Evolutionary conservation across 2,888 invertebrate species (phyloP).

Genomic region (Cheilosia vulpina): DNA sequence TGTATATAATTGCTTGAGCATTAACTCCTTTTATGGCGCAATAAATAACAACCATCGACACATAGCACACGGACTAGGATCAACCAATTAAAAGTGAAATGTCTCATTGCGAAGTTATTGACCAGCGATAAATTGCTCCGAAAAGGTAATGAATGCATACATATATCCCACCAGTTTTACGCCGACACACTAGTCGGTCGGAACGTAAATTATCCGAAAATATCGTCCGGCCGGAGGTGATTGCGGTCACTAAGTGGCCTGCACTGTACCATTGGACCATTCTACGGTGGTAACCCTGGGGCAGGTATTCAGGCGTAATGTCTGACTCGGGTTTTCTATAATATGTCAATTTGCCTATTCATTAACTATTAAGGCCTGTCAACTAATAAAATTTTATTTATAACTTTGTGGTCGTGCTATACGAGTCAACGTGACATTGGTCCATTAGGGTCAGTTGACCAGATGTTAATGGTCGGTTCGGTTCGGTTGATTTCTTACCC

Average conservation of each 20-base stretch:
- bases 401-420: constrained; percentile 5
- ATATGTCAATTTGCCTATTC: constrained; percentile 38
- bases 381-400: constrained; percentile 68
- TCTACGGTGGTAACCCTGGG: not conserved
- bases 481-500: not conserved
- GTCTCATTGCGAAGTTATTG: constrained; percentile 70
- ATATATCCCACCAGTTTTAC: not conserved
- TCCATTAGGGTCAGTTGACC: constrained; percentile 11
- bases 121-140: constrained; percentile 50
- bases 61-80: constrained; percentile 47
- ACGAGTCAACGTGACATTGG: constrained; percentile 12
- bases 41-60: constrained; percentile 67
- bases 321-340: constrained; percentile 6
- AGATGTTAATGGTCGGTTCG: constrained; percentile 12
- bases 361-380: constrained; percentile 49
- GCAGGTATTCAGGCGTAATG: not conserved
- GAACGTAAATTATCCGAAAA: constrained; percentile 23
- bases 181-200: not conserved
- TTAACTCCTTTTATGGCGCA: constrained; percentile 53
- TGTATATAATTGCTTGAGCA: constrained; percentile 39
- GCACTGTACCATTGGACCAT: not conserved
- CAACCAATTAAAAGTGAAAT: constrained; percentile 70
- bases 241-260: constrained; percentile 34
- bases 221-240: constrained; percentile 31
- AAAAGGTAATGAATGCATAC: constrained; percentile 1